Base-by-base conservation (phyloP, 2,113 vertebrate species). In the Platycercus adscitus region DNA sequence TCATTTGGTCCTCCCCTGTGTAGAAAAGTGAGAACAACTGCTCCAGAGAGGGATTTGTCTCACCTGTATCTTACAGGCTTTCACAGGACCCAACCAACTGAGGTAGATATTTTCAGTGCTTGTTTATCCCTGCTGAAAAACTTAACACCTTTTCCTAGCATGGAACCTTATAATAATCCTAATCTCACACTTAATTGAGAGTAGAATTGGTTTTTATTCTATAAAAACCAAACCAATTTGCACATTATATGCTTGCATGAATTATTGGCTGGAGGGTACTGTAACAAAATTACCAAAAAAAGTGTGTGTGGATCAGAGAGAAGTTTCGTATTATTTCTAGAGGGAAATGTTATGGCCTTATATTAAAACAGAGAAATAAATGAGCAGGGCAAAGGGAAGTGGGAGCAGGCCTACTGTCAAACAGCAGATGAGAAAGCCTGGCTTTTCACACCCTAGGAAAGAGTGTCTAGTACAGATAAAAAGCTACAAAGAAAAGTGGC, bases 21-120 rank as follows among this genome's bases (percentile, higher is more conserved):
- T 47, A 80, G 15, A 43, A 72, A 47, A 18, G 7, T 47, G 24
- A 50, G 26, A 78, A 86, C 16, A 53, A 12, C 23, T 56, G 56
- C 47, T 58, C 56, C 56, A 0, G 1, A 70, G 24, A 63, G 21
- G 18, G 6, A 9, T 20, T 49, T 63, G 9, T 53, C 52, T 19
- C 0, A 0, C 18, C 47, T 68, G 14, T 14, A 35, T 61, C 64
- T 50, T 83, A 37, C 16, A 73, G 44, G 31, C 12, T 81, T 43
- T 60, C 29, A 14, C 0, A 3, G 21, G n/a, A 83, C 12, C 25
- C 85, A 66, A 17, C 18, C 41, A 53, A 2, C 3, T 28, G 0
- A 55, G 46, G 18, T 9, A 70, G 35, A 13, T 46, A 47, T 44
- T 20, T 55, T 23, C 71, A 60, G 41, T 15, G 24, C 11, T 66